These are phyloP conservation scores for Polypedilum vanderplanki DNA, from an alignment of 1,140 invertebrate genomes.

Conservation along the genomic window DNA sequence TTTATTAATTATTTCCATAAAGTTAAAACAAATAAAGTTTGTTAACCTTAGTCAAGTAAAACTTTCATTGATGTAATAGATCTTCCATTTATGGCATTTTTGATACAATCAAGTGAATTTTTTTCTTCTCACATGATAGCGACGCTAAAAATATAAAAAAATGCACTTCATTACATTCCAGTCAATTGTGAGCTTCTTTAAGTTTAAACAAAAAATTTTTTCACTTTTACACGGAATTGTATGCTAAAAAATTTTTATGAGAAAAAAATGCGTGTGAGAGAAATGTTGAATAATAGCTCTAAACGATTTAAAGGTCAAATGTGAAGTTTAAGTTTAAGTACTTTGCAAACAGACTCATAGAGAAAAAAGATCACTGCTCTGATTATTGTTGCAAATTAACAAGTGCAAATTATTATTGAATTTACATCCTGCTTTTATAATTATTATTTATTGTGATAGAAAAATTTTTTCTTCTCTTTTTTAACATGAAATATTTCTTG, in stretches of 20 bases:
- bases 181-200: neutral
- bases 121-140: neutral
- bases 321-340: neutral
- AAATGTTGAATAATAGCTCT: neutral
- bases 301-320: neutral
- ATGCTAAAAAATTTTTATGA: neutral
- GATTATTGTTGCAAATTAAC: neutral
- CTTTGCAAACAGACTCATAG: neutral
- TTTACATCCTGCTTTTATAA: neutral
- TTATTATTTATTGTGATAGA: neutral
- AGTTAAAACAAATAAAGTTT: neutral
- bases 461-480: neutral
- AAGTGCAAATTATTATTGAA: neutral
- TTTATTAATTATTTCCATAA: neutral
- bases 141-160: too few species aligned
- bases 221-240: neutral
- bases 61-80: neutral
- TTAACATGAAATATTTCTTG: neutral
- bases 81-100: constrained; percentile 1
- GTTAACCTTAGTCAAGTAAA: neutral
- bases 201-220: neutral
- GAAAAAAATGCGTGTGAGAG: neutral
- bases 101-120: neutral
- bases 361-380: neutral
- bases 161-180: neutral